These are phyloP conservation scores for Alentia gelatinosa DNA, from an alignment of 2,888 invertebrate species.

Conservation along the genomic window DNA sequence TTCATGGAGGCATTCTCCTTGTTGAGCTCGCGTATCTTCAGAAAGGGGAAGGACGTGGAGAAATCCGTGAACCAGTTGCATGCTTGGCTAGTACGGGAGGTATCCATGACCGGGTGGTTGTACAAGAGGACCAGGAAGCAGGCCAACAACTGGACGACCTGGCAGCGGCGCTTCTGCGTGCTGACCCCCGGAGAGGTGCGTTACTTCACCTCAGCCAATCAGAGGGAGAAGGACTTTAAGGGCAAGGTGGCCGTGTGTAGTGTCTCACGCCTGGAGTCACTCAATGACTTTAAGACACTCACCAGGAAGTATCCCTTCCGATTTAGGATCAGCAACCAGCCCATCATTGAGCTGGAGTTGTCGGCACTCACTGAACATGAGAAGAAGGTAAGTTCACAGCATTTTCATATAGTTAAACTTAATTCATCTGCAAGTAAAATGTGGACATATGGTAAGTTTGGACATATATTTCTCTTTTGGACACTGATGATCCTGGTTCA, in stretches of 20 bases:
- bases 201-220: background rate
- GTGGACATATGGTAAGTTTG: too few species aligned
- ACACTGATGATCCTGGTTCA: too few species aligned
- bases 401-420: background rate
- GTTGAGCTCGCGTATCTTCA: background rate
- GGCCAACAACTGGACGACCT: constrained; percentile 65
- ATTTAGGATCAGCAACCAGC: constrained; percentile 61
- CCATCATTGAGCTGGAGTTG: constrained; percentile 63
- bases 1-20: background rate
- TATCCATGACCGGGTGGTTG: constrained; percentile 63
- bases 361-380: constrained; percentile 9
- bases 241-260: constrained; percentile 1
- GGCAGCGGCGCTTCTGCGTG: constrained; percentile 63
- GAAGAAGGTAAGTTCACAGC: constrained; percentile 5
- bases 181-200: constrained; percentile 59
- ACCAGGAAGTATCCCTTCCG: constrained; percentile 20
- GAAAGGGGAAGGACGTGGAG: background rate
- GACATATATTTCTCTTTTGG: too few species aligned
- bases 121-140: constrained; percentile 62
- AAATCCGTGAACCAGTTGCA: constrained; percentile 60
- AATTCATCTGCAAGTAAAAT: too few species aligned
- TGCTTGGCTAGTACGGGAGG: constrained; percentile 63
- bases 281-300: background rate
- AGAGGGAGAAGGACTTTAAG: constrained; percentile 18
- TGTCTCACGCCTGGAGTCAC: background rate